Conservation (phyloP, 2,888 invertebrate species). For the Epirrita christyi region DNA sequence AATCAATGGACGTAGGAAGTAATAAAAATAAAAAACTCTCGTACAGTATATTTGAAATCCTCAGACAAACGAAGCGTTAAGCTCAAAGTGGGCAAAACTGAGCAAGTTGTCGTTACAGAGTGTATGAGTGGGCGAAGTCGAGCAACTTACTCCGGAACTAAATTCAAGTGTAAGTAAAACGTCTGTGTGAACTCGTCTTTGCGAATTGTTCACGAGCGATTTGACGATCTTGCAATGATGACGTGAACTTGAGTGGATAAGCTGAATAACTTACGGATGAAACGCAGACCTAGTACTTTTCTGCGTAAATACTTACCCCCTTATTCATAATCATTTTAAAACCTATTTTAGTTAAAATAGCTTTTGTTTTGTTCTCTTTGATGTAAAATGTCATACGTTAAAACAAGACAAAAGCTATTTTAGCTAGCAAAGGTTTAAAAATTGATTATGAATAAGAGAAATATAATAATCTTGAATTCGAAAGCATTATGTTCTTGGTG, state of each 20-base stretch:
- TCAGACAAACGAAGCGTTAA: conserved; percentile 46
- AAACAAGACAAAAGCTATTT: too few species aligned
- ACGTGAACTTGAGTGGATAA: conserved; percentile 24
- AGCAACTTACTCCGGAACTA: conserved; percentile 65
- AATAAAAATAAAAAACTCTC: too few species aligned
- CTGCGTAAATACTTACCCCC: not conserved
- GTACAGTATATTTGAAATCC: conserved; percentile 37
- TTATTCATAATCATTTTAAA: too few species aligned
- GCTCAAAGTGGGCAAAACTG: conserved; percentile 61
- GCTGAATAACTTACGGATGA: conserved; percentile 10
- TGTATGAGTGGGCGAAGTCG: conserved; percentile 66
- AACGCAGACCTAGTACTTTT: too few species aligned
- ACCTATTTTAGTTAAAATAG: too few species aligned
- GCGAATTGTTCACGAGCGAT: conserved; percentile 74
- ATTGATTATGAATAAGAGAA: too few species aligned
- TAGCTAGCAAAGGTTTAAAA: too few species aligned
- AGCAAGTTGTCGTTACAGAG: conserved; percentile 68
- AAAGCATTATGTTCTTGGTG: too few species aligned
- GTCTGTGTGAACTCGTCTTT: conserved; percentile 66
- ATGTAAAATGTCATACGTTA: too few species aligned
- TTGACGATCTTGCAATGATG: conserved; percentile 70
- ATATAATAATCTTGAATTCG: too few species aligned
- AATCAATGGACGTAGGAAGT: too few species aligned
- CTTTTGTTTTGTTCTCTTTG: too few species aligned
- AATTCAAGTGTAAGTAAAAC: conserved; percentile 70